Conservation (phyloP, 2,888 invertebrate genomes). For the Lithodes maja region DNA sequence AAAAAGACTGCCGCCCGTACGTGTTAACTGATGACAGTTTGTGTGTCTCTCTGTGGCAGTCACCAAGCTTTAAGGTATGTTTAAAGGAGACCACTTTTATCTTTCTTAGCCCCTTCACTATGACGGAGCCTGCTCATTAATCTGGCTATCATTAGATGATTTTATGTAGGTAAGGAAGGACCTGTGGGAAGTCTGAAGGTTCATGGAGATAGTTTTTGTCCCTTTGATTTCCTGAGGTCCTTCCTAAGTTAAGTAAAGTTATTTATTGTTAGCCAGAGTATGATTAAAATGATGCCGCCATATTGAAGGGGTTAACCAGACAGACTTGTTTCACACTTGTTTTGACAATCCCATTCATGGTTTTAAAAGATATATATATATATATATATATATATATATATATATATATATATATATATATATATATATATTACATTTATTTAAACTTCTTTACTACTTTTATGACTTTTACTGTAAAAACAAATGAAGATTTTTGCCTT, state of each 20-base stretch:
- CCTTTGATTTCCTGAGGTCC: too few species aligned
- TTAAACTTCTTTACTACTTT: background rate
- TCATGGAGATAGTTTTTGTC: too few species aligned
- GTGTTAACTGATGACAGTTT: conserved; percentile 51
- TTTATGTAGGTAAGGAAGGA: too few species aligned
- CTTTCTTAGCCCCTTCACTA: background rate
- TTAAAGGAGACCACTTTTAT: conserved; percentile 34
- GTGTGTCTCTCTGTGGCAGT: conserved; percentile 54
- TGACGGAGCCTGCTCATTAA: too few species aligned
- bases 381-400: background rate
- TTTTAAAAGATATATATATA: background rate
- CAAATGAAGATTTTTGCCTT: background rate
- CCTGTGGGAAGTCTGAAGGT: too few species aligned
- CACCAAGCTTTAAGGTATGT: conserved; percentile 63
- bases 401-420: too few species aligned
- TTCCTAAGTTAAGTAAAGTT: too few species aligned
- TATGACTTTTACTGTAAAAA: background rate
- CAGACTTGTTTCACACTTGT: background rate
- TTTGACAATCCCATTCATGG: conserved; percentile 1
- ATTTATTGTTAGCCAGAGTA: too few species aligned
- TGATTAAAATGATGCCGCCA: too few species aligned
- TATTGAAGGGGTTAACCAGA: background rate
- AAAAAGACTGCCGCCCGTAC: background rate
- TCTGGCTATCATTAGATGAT: too few species aligned
- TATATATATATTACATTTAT: background rate